phyloP scores from a whole-genome alignment of 2,113 vertebrate genomes.

The Leptobrachium ailaonicum region DNA sequence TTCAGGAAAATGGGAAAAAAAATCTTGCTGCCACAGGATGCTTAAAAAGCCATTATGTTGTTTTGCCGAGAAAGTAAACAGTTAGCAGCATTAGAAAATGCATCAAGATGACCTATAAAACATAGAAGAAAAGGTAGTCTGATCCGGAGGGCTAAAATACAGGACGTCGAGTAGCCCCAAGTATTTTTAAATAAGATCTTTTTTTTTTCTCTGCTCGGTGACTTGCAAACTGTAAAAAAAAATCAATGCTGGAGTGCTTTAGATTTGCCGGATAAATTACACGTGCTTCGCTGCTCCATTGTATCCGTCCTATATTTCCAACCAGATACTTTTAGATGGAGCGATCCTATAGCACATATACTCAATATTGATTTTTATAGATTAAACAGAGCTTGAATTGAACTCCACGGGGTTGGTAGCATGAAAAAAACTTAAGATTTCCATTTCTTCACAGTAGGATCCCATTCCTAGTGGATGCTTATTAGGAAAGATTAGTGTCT shows the following conservation, averaged over 20 bases:
- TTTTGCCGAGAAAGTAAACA: constrained; percentile 54
- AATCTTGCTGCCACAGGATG: constrained; percentile 45
- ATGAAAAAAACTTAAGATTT: constrained; percentile 61
- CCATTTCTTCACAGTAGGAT: constrained; percentile 53
- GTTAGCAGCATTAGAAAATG: constrained; percentile 50
- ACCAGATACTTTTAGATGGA: constrained; percentile 79
- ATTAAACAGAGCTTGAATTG: constrained; percentile 79
- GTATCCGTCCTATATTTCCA: constrained; percentile 84
- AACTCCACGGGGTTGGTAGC: constrained; percentile 53
- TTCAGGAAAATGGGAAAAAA: constrained; percentile 41
- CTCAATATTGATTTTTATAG: constrained; percentile 86
- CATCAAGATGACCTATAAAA: constrained; percentile 83
- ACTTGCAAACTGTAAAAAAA: constrained; percentile 80
- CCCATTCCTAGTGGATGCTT: constrained; percentile 45
- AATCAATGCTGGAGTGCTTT: constrained; percentile 88
- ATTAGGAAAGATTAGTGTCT: constrained; percentile 50
- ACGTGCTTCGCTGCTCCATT: constrained; percentile 83
- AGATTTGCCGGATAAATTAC: constrained; percentile 87
- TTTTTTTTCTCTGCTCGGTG: constrained; percentile 77
- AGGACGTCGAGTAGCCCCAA: constrained; percentile 77
- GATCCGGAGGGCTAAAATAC: constrained; percentile 77
- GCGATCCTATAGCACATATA: constrained; percentile 79
- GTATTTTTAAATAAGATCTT: constrained; percentile 84
- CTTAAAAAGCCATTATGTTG: constrained; percentile 60
- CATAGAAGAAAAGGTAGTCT: constrained; percentile 63